Evolutionary conservation across 2,797 vertebrate species (phyloP).

Genomic region (Alcedo atthis): DNA sequence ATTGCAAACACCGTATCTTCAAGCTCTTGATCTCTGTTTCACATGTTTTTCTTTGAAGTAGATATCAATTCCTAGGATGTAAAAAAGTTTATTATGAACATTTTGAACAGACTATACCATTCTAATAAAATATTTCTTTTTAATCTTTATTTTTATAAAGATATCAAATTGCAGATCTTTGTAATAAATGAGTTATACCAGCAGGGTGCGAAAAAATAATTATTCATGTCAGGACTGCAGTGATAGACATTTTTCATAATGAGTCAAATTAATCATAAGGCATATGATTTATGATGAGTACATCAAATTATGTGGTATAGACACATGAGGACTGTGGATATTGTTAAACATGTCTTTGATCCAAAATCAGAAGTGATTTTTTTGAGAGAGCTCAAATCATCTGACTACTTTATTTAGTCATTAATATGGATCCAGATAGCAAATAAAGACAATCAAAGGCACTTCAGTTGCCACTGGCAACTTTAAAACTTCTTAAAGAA

Average conservation of each 20-base stretch:
- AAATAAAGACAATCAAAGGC: slow-evolving; percentile 30
- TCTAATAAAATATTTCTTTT: slow-evolving; percentile 29
- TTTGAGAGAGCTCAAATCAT: slow-evolving; percentile 54
- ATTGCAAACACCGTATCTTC: neutral
- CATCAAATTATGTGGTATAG: slow-evolving; percentile 48
- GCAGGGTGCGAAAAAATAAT: slow-evolving; percentile 54
- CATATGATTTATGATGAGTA: slow-evolving; percentile 59
- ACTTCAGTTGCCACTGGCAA: slow-evolving; percentile 17
- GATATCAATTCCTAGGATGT: neutral
- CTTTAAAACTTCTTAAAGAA: neutral
- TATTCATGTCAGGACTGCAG: slow-evolving; percentile 42
- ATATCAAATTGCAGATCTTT: slow-evolving; percentile 55
- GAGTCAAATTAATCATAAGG: slow-evolving; percentile 66
- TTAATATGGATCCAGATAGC: slow-evolving; percentile 14
- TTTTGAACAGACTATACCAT: neutral
- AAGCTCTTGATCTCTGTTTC: neutral
- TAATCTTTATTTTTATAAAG: slow-evolving; percentile 36
- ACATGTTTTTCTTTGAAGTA: neutral
- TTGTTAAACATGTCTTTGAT: slow-evolving; percentile 64
- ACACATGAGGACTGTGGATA: slow-evolving; percentile 46
- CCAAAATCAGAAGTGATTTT: slow-evolving; percentile 64
- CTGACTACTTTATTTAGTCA: slow-evolving; percentile 28
- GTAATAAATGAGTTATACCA: slow-evolving; percentile 64
- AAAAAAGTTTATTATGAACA: slow-evolving; percentile 18
- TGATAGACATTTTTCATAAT: slow-evolving; percentile 70